A percentile compares a stretch with the other conserved stretches of the same genome.
Conservation (phyloP, 92 coral and sea anemone genomes). For the Diadumene lineata region DNA sequence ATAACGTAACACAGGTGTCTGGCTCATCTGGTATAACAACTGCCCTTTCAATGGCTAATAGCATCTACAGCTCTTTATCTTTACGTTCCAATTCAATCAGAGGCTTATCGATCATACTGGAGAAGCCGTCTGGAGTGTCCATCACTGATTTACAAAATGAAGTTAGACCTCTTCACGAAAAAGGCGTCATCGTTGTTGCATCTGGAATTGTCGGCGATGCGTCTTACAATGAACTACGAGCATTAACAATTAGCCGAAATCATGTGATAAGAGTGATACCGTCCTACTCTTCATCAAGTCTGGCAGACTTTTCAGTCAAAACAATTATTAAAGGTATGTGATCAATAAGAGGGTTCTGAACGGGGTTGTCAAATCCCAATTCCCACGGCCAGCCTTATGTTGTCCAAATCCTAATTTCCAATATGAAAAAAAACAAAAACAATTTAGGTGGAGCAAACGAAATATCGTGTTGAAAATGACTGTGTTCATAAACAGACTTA, state of each 20-base stretch:
- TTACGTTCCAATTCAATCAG: conserved; percentile 8
- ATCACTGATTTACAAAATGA: conserved; percentile 22
- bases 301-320: conserved; percentile 20
- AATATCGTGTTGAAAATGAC: too few species aligned
- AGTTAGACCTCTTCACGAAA: conserved; percentile 24
- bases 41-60: conserved; percentile 7
- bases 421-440: too few species aligned
- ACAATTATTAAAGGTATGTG: conserved; percentile 19
- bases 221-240: conserved; percentile 19
- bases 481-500: too few species aligned
- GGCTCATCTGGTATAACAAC: conserved; percentile 19
- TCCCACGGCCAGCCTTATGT: too few species aligned
- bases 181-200: conserved; percentile 25
- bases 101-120: conserved; percentile 31
- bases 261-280: conserved; percentile 8
- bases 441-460: too few species aligned
- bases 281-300: neutral
- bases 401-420: too few species aligned
- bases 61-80: neutral
- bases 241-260: conserved; percentile 19
- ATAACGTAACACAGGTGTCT: neutral
- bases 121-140: conserved; percentile 22
- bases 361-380: too few species aligned
- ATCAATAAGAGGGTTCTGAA: too few species aligned
- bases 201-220: conserved; percentile 26